Conservation (phyloP, 53 echinoderm and acorn worm species). For the Apostichopus leukothele region DNA sequence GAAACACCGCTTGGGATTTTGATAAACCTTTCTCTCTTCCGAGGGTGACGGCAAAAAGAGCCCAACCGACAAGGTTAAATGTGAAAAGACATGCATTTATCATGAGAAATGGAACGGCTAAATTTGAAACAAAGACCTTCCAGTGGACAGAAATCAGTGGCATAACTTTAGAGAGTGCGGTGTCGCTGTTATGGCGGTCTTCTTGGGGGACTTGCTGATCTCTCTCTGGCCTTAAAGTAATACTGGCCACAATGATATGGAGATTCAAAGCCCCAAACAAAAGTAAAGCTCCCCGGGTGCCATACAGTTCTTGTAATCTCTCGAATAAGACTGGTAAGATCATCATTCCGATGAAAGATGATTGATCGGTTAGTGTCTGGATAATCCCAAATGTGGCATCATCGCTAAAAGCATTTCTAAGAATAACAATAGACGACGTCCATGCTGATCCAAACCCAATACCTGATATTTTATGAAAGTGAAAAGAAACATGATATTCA, state of each 20-base stretch:
- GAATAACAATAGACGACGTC: not conserved
- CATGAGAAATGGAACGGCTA: not conserved
- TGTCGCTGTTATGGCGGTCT: no score
- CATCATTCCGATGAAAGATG: not conserved
- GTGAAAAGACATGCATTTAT: not conserved
- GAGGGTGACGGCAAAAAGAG: not conserved
- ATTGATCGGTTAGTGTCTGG: not conserved
- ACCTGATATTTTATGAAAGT: not conserved
- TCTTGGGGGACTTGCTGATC: no score
- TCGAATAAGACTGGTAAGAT: not conserved
- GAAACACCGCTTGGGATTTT: not conserved
- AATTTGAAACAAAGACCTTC: not conserved
- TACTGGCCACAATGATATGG: not conserved
- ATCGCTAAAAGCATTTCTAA: not conserved
- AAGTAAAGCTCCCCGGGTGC: not conserved
- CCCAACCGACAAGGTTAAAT: not conserved
- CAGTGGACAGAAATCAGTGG: not conserved
- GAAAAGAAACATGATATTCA: not conserved
- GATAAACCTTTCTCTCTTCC: not conserved
- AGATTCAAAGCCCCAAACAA: not conserved
- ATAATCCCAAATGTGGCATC: not conserved
- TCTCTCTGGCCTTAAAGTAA: not conserved
- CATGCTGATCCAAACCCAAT: not conserved
- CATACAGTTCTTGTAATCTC: not conserved
- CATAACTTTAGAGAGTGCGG: no score